phyloP scores from a whole-genome alignment of 2,888 invertebrate species.

The Drosophila percnosoma region DNA sequence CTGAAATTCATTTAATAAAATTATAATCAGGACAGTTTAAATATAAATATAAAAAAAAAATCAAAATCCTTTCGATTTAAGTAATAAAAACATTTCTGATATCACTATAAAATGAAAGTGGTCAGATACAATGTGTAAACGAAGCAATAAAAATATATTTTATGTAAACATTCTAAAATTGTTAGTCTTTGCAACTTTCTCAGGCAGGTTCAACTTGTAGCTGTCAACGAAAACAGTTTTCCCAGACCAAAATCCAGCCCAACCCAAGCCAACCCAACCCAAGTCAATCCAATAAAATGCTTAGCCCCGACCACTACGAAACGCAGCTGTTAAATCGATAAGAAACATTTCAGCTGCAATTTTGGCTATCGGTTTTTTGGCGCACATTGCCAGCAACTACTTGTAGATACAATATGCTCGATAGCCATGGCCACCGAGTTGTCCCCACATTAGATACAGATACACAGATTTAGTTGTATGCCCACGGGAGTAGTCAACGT shows the following conservation, averaged over 20 bases:
- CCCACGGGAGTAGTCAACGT: slow-evolving; percentile 60
- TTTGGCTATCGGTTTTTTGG: slow-evolving; percentile 58
- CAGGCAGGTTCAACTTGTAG: slow-evolving; percentile 7
- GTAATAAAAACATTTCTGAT: not conserved
- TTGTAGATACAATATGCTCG: slow-evolving; percentile 66
- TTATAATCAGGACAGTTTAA: not conserved
- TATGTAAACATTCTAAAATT: not conserved
- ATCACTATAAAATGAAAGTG: not conserved
- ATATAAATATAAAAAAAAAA: not conserved
- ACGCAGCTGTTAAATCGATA: slow-evolving; percentile 75
- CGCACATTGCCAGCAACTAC: slow-evolving; percentile 48
- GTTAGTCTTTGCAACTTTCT: not conserved
- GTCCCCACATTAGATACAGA: slow-evolving; percentile 63
- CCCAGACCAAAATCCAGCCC: not conserved
- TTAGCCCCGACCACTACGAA: slow-evolving; percentile 2
- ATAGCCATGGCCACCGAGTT: slow-evolving; percentile 45
- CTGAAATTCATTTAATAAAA: slow-evolving; percentile 52
- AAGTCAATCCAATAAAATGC: not conserved
- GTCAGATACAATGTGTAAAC: not conserved
- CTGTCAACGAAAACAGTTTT: not conserved
- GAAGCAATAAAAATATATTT: not conserved
- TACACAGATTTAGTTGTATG: slow-evolving; percentile 52
- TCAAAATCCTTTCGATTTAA: not conserved
- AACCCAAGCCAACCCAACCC: slow-evolving; percentile 3
- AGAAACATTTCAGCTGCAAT: slow-evolving; percentile 69